A percentile compares a stretch with the other conserved stretches of the same genome.
Conservation (phyloP, 1,140 invertebrate genomes). For the Drosophila oshimai region DNA sequence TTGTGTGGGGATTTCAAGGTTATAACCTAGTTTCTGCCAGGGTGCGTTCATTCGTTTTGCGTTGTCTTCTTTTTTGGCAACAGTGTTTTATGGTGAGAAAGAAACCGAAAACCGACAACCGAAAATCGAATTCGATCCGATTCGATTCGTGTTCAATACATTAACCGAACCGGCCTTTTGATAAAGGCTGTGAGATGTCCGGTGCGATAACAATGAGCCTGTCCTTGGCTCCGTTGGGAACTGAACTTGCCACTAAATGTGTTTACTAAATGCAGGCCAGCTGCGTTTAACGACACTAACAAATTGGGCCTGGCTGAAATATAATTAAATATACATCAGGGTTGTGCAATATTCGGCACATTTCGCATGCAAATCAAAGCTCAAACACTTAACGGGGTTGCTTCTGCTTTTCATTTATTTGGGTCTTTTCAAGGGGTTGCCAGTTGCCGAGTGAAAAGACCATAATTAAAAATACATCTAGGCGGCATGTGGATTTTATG, state of each 20-base stretch:
- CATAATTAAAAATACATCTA: constrained; percentile 79
- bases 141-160: constrained; percentile 51
- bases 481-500: constrained; percentile 64
- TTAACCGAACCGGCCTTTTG: constrained; percentile 41
- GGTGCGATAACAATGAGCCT: constrained; percentile 55
- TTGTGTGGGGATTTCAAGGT: constrained; percentile 67
- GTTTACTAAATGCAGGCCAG: constrained; percentile 47
- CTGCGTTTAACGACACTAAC: constrained; percentile 54
- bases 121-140: constrained; percentile 59
- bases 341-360: constrained; percentile 56
- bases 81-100: constrained; percentile 72
- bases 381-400: constrained; percentile 33
- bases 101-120: constrained; percentile 18
- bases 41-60: constrained; percentile 29
- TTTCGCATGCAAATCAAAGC: constrained; percentile 59
- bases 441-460: constrained; percentile 55
- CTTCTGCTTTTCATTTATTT: constrained; percentile 13
- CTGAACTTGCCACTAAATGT: constrained; percentile 41
- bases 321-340: constrained; percentile 74
- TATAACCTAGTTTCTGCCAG: constrained; percentile 72
- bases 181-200: constrained; percentile 43
- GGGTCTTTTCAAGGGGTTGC: neutral
- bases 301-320: constrained; percentile 49
- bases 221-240: constrained; percentile 54
- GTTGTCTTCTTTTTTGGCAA: constrained; percentile 23